Percentiles rank a stretch among this genome's conserved stretches.
phyloP scores from a whole-genome alignment of 2,888 invertebrate genomes.

The Himalopsyche tibetana region DNA sequence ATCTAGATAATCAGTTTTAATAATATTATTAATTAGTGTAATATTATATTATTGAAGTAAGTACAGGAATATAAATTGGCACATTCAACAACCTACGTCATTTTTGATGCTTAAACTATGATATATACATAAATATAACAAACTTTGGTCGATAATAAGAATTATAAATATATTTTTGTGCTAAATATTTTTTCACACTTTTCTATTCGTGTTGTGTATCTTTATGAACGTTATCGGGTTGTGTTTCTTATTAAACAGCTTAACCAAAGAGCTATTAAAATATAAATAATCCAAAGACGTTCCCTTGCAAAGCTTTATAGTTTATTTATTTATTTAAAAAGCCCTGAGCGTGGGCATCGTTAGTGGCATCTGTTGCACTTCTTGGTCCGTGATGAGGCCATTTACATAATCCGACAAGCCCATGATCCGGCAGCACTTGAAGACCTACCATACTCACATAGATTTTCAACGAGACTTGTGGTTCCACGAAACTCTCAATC shows the following conservation, averaged over 20 bases:
- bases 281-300: slow-evolving; percentile 23
- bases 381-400: slow-evolving; percentile 62
- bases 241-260: background rate
- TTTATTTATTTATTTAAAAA: slow-evolving; percentile 31
- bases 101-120: too few relatives aligned
- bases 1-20: too few relatives aligned
- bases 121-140: too few relatives aligned
- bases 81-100: too few relatives aligned
- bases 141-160: too few relatives aligned
- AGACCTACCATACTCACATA: background rate
- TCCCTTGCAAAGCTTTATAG: background rate
- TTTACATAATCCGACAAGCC: slow-evolving; percentile 64
- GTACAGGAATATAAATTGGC: too few relatives aligned
- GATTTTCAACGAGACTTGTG: slow-evolving; percentile 6
- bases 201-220: too few relatives aligned
- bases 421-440: slow-evolving; percentile 41
- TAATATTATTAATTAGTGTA: too few relatives aligned
- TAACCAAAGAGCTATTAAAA: slow-evolving; percentile 6
- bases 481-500: background rate
- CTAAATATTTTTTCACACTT: too few relatives aligned
- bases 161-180: too few relatives aligned
- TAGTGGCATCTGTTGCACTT: slow-evolving; percentile 65
- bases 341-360: slow-evolving; percentile 57
- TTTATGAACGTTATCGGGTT: background rate
- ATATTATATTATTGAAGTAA: too few relatives aligned